Evolutionary conservation across 92 coral and sea anemone genomes (phyloP), one percentile per base, ranked within the genome.

Genomic region (Bergia sp.): DNA sequence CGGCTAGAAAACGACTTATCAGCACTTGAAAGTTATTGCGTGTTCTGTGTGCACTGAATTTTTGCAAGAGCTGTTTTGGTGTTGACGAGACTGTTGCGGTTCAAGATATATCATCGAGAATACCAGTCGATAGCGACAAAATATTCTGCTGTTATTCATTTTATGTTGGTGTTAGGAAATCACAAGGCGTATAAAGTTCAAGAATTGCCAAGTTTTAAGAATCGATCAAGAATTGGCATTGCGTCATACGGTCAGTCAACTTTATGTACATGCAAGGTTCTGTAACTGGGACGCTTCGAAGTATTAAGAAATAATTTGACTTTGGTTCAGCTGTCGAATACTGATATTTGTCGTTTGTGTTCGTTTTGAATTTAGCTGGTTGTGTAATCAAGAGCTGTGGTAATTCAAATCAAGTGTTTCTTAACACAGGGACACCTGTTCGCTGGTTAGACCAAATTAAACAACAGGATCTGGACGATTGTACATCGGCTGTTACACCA

Each of bases 101-200:
- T 61, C 69, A 18, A 61, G 69, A 23, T 61, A 16, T n/a, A 20
- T 3, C 2, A 7, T 79, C 58, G 81, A 77, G n/a, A 43, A 42
- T 16, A 10, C 65, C 67, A 11, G 29, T 79, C 43, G 7, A 67
- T 12, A 49, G 16, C 4, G 50, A 78, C 65, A 55, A 37, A 29
- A 38, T 57, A 55, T 73, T 79, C 82, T 79, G 61, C 78, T 71
- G 87, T 84, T 29, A 42, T 84, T 71, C 66, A 29, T 71, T 15
- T 47, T 79, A 49, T 79, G 82, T 79, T 79, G 82, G 18, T 79
- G 82, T 79, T 79, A 79, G 82, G 82, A 79, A 79, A 23, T 79
- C 29, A 36, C 58, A 71, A 66, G 58, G 77, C 76, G 61, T 66
- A 29, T 74, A 49, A 79, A 8, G 36, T 49, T 73, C 45, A 79